Base-by-base conservation (phyloP, 1,140 invertebrate species). In the Frieseomelitta varia region DNA sequence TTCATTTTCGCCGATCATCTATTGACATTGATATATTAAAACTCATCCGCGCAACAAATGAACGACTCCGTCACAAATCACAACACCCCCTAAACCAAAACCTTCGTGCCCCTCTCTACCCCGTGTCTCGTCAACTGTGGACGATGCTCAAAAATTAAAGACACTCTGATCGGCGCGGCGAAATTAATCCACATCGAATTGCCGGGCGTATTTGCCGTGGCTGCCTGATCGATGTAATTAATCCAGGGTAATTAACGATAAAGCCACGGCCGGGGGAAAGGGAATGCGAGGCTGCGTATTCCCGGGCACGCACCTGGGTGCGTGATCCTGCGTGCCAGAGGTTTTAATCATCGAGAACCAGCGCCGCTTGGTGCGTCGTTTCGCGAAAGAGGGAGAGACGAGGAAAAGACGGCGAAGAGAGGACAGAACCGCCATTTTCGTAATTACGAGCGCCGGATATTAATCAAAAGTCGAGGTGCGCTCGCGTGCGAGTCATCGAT, bases 211-310 rank as follows among this genome's bases (percentile, higher is more conserved):
- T 74, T 80, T 74, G 77, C 53, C 77, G 77, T 30, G 67, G 19
- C 51, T 19, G 39, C 47, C 83, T 73, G 83, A 84, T 84, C 78
- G 78, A 80, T 84, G 78, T 68, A 84, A 84, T 84, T 84, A 84
- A 84, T 84, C 83, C 83, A 27, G 53, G 83, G 58, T 79, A 80
- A 84, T 84, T 84, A 84, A 84, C 83, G 83, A 80, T 80, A 80
- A 84, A 80, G 83, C 78, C 34, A 58, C 27, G 58, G 39, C 6
- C 34, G 69, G 15, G 4, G 8, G 51, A 15, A 2, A 30, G 69
- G 83, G 78, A 71, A 79, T 78, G 69, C 65, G 19, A 56, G 21
- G 39, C 6, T 69, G 21, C 56, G 81, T 81, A 81, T 82, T 77
- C 80, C 65, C 67, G 56, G 63, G 56, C 84, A 83, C 84, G 84